phyloP scores from a whole-genome alignment of 2,888 invertebrate species.

The Lasioglossum zephyrum region DNA sequence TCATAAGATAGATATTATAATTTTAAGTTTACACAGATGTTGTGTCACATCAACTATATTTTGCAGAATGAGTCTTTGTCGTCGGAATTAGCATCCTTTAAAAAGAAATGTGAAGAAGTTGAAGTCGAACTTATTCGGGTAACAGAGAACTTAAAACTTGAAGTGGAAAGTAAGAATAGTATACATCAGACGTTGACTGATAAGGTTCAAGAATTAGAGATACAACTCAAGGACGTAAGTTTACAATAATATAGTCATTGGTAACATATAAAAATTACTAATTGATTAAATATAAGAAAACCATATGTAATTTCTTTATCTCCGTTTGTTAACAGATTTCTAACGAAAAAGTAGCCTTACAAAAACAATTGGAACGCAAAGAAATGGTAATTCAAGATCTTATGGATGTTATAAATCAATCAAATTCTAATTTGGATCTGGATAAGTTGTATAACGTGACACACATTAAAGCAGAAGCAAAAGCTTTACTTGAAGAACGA shows the following conservation, averaged over 20 bases:
- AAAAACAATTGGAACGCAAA: constrained; percentile 77
- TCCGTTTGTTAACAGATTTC: constrained; percentile 68
- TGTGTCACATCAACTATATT: constrained; percentile 12
- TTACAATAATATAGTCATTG: background rate
- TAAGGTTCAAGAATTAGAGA: constrained; percentile 85
- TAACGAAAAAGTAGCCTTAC: constrained; percentile 72
- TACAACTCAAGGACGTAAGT: constrained; percentile 87
- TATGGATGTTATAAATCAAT: constrained; percentile 76
- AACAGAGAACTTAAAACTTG: constrained; percentile 78
- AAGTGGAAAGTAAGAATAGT: constrained; percentile 85
- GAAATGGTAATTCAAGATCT: constrained; percentile 80
- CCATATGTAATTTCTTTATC: background rate
- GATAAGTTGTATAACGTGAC: constrained; percentile 86
- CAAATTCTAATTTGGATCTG: constrained; percentile 79
- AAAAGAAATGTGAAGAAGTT: constrained; percentile 82
- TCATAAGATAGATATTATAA: constrained; percentile 12
- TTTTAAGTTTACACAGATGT: background rate
- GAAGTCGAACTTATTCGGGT: constrained; percentile 79
- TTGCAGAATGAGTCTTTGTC: constrained; percentile 83
- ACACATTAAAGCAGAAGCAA: constrained; percentile 87
- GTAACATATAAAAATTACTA: background rate
- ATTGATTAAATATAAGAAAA: no score
- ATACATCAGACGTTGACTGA: constrained; percentile 86
- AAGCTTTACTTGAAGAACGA: constrained; percentile 86
- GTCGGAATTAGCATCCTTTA: constrained; percentile 82